Percentiles rank a stretch among this genome's conserved stretches.
phyloP scores from a whole-genome alignment of 2,888 invertebrate genomes.

The Agrenia bidenticulata region DNA sequence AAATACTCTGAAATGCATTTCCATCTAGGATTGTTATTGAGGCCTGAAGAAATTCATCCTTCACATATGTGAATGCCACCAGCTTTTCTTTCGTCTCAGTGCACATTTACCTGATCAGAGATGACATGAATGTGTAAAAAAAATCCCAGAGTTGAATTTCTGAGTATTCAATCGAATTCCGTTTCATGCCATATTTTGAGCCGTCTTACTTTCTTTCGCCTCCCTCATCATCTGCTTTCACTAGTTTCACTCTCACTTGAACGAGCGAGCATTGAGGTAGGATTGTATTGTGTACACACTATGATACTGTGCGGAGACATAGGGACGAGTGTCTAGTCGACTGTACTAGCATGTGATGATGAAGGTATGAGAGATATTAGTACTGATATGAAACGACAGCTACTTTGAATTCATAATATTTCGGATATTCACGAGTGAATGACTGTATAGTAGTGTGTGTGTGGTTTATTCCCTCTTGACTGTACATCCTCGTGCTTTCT shows the following conservation, averaged over 20 bases:
- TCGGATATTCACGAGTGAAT: slow-evolving; percentile 5
- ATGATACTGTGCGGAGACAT: background rate
- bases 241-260: background rate
- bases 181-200: slow-evolving; percentile 3
- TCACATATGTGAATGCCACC: background rate
- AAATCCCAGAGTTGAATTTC: background rate
- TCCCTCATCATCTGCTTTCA: slow-evolving; percentile 1
- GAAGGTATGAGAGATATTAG: no score
- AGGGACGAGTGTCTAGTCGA: background rate
- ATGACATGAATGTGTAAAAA: background rate
- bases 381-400: no score
- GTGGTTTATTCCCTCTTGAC: no score
- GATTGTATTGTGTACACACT: background rate
- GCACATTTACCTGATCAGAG: slow-evolving; percentile 5
- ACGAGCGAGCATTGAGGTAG: background rate
- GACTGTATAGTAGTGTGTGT: background rate
- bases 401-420: slow-evolving; percentile 3
- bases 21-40: no score
- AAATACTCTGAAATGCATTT: no score
- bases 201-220: background rate
- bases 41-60: no score
- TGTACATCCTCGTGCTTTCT: no score
- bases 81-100: background rate
- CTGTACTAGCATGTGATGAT: no score
- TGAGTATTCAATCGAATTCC: slow-evolving; percentile 5